Conservation (phyloP, 2,113 vertebrate genomes). For the Plecturocebus donacophilus region DNA sequence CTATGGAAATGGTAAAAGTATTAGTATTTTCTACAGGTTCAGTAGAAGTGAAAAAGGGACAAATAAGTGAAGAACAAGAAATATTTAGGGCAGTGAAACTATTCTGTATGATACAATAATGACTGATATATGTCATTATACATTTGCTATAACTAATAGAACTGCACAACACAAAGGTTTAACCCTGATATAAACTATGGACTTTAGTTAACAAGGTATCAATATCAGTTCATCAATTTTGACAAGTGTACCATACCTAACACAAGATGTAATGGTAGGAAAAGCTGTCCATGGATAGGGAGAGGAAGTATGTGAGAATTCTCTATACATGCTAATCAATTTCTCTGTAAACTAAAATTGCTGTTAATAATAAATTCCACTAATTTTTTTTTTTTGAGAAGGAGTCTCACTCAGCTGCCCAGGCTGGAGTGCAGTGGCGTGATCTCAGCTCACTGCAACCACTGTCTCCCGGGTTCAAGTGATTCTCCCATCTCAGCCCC, state of each 20-base stretch:
- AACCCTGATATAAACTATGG: neutral
- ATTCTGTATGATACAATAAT: neutral
- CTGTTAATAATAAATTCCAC: neutral
- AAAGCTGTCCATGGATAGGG: neutral
- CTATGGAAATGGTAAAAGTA: neutral
- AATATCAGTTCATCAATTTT: neutral
- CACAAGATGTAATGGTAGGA: neutral
- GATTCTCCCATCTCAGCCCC: too few relatives aligned
- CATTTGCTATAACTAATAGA: neutral
- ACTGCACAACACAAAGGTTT: neutral
- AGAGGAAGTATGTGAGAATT: neutral
- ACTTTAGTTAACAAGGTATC: neutral
- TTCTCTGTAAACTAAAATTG: neutral
- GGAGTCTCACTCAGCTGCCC: too few relatives aligned
- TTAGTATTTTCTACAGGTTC: neutral
- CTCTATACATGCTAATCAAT: neutral
- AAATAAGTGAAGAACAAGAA: neutral
- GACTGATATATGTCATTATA: neutral
- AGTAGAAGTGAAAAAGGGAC: neutral
- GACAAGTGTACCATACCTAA: neutral
- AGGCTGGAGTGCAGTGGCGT: too few relatives aligned
- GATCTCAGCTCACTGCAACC: too few relatives aligned
- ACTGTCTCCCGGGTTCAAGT: too few relatives aligned
- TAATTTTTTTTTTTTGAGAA: neutral
- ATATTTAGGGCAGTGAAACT: neutral